These are phyloP conservation scores for Trissolcus brochymenae DNA, from an alignment of 2,888 invertebrate genomes.

Conservation along the genomic window DNA sequence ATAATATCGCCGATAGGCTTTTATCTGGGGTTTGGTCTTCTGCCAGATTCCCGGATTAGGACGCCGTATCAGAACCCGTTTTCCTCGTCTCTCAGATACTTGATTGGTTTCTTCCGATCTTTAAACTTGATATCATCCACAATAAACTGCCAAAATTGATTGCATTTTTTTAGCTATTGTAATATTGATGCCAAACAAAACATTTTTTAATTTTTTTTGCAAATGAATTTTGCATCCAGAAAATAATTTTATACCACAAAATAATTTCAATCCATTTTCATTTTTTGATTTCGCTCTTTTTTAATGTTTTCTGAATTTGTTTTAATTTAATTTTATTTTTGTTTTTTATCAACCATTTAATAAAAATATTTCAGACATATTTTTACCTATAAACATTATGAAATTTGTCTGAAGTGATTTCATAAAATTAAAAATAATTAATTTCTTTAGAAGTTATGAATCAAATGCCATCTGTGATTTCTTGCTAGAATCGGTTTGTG, in stretches of 20 bases:
- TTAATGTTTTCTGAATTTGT: too few relatives aligned
- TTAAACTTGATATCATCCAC: conserved; percentile 38
- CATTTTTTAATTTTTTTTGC: too few relatives aligned
- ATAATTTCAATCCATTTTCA: background rate
- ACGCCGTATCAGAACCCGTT: conserved; percentile 40
- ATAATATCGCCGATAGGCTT: conserved; percentile 46
- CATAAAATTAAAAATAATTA: background rate
- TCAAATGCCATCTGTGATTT: conserved; percentile 15
- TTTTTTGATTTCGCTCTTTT: background rate
- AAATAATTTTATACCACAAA: background rate
- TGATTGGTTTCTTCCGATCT: conserved; percentile 53
- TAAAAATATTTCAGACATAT: too few relatives aligned
- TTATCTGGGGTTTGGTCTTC: conserved; percentile 47
- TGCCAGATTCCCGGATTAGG: conserved; percentile 54
- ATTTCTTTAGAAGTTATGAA: background rate
- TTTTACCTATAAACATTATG: too few relatives aligned
- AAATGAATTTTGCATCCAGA: too few relatives aligned
- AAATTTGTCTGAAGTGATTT: background rate
- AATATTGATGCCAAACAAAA: conserved; percentile 8
- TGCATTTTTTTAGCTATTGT: conserved; percentile 24
- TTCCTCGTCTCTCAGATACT: conserved; percentile 37
- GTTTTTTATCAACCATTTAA: too few relatives aligned
- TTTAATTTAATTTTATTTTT: too few relatives aligned
- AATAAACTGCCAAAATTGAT: conserved; percentile 39
- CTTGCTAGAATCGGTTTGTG: background rate